phyloP scores from a whole-genome alignment of 2,113 vertebrate genomes.

The Callocephalon fimbriatum region DNA sequence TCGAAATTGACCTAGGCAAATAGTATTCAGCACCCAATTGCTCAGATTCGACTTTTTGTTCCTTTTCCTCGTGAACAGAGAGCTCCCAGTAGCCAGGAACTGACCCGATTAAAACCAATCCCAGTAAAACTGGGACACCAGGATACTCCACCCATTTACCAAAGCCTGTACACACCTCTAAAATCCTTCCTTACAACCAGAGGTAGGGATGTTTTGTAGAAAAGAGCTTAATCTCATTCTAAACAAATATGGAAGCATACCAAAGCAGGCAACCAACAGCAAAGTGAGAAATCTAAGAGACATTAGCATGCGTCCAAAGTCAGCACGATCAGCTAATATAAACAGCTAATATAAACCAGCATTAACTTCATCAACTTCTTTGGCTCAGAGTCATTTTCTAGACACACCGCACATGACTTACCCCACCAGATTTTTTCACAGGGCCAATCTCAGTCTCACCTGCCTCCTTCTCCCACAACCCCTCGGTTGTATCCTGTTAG shows the following conservation, averaged over 20 bases:
- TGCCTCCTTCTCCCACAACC: neutral
- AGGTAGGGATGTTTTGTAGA: neutral
- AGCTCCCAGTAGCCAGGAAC: neutral
- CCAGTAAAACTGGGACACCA: neutral
- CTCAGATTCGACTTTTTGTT: neutral
- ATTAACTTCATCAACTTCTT: neutral
- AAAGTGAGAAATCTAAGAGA: neutral
- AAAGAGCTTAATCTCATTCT: neutral
- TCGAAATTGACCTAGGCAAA: neutral
- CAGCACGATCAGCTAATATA: neutral
- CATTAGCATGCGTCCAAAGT: neutral
- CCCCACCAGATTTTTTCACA: neutral
- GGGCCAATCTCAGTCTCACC: neutral
- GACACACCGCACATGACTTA: neutral
- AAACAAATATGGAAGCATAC: neutral
- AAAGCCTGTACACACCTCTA: neutral
- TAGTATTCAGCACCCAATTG: neutral
- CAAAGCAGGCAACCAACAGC: neutral
- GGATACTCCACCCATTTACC: neutral
- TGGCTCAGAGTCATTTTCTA: neutral
- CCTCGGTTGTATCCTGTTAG: fast-evolving
- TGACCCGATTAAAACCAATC: neutral
- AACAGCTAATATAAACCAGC: neutral
- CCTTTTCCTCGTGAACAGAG: neutral
- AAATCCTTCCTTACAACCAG: neutral